Percentiles rank a stretch among this genome's conserved stretches.
These are phyloP conservation scores for Leptosomus discolor DNA, from an alignment of 2,113 vertebrate species.

Conservation along the genomic window DNA sequence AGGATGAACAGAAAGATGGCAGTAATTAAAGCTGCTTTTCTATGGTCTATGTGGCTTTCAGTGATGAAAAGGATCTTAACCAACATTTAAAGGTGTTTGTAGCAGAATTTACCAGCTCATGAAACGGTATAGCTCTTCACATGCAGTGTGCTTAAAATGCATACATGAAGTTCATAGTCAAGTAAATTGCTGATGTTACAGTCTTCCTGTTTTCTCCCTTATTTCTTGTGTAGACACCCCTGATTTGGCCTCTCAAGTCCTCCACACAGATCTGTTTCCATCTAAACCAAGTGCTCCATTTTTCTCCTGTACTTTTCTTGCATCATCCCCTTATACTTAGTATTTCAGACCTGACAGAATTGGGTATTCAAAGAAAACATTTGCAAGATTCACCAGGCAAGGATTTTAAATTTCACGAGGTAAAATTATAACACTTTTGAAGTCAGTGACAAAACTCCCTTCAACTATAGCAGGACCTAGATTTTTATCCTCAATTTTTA, in stretches of 20 bases:
- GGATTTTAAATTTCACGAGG: conserved; percentile 29
- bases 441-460: conserved; percentile 30
- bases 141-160: background rate
- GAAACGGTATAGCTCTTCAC: background rate
- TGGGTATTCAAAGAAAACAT: conserved; percentile 40
- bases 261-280: background rate
- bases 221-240: background rate
- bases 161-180: background rate
- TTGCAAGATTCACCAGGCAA: background rate
- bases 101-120: background rate
- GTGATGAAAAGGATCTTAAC: background rate
- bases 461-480: conserved; percentile 19
- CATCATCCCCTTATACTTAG: background rate
- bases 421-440: conserved; percentile 46
- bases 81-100: background rate
- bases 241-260: background rate
- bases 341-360: conserved; percentile 48
- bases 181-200: background rate
- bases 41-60: background rate
- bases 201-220: background rate
- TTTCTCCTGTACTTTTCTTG: background rate
- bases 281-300: background rate
- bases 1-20: background rate
- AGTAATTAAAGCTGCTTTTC: background rate
- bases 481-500: conserved; percentile 22